Percentiles rank a stretch among this genome's conserved stretches.
Evolutionary conservation across 2,888 invertebrate species (phyloP).

Genomic region (Idaea aversata): DNA sequence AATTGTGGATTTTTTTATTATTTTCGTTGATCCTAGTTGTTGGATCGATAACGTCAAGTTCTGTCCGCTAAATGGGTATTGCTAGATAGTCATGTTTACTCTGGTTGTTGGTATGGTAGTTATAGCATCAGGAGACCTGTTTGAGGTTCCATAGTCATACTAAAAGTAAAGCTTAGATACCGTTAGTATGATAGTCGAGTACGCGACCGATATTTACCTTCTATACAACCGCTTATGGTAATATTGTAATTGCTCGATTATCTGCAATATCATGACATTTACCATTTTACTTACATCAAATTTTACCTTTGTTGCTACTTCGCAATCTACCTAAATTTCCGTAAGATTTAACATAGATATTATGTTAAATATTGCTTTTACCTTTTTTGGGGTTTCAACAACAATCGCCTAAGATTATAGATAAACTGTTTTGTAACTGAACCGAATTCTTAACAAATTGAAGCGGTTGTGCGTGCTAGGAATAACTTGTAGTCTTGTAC

Average conservation of each 20-base stretch:
- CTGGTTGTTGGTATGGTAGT: conserved; percentile 36
- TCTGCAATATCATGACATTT: conserved; percentile 51
- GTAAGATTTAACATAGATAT: background rate
- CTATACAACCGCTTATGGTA: conserved; percentile 61
- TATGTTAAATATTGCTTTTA: background rate
- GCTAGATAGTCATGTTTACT: conserved; percentile 39
- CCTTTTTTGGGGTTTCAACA: background rate
- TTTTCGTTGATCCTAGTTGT: conserved; percentile 37
- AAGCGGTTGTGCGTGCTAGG: background rate
- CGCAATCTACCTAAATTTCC: background rate
- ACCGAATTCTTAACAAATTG: background rate
- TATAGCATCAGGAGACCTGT: conserved; percentile 39
- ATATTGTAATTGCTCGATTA: conserved; percentile 67
- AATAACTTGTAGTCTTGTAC: background rate
- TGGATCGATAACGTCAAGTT: conserved; percentile 29
- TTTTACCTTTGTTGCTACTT: background rate
- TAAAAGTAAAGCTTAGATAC: conserved; percentile 37
- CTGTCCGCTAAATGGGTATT: conserved; percentile 34
- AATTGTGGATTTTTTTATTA: conserved; percentile 48
- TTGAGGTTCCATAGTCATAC: conserved; percentile 36
- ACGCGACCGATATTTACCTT: conserved; percentile 47
- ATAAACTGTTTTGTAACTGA: background rate
- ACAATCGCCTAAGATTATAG: conserved; percentile 1
- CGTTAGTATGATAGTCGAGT: conserved; percentile 46
- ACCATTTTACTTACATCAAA: conserved; percentile 20